These are phyloP conservation scores for Passerina amoena DNA, from an alignment of 2,113 vertebrate genomes.

Conservation along the genomic window DNA sequence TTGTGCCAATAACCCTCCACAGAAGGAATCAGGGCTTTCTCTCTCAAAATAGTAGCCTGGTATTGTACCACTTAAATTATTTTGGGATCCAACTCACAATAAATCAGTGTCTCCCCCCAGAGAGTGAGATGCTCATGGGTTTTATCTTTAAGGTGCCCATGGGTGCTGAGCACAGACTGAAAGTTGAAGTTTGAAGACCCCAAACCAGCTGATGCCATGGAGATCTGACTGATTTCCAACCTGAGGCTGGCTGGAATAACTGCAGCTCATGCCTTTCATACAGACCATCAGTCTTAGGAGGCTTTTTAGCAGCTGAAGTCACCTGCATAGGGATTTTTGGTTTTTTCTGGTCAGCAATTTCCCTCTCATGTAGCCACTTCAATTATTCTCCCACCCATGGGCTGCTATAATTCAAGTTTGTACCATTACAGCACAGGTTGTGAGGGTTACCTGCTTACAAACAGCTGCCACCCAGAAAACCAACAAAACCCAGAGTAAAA, in stretches of 20 bases:
- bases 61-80: neutral
- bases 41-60: neutral
- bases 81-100: neutral
- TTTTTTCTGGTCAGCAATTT: neutral
- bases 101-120: neutral
- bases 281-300: neutral
- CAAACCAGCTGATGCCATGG: neutral
- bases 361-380: neutral
- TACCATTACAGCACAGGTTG: neutral
- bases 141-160: neutral
- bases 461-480: neutral
- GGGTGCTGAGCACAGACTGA: too few relatives aligned
- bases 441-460: neutral
- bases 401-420: neutral
- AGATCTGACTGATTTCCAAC: neutral
- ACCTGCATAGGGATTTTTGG: neutral
- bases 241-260: neutral
- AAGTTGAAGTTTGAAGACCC: fast-evolving
- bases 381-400: neutral
- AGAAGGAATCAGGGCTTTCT: neutral
- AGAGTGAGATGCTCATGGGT: fast-evolving
- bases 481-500: neutral
- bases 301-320: neutral
- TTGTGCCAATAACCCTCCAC: neutral
- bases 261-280: neutral